Evolutionary conservation across 2,113 vertebrate genomes (phyloP).

Genomic region (Anseranas semipalmata): DNA sequence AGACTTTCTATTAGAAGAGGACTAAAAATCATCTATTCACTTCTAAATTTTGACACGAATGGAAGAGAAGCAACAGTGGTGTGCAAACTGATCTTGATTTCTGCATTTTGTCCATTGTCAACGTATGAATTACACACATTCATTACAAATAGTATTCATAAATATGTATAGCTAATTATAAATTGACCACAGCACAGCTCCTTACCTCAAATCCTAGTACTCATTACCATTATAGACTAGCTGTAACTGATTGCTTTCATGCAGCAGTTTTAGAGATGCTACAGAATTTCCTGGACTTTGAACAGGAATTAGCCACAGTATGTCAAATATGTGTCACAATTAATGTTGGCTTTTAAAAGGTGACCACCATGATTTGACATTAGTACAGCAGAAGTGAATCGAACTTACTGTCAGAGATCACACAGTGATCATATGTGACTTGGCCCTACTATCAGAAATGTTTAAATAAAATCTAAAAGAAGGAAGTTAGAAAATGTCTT

Average conservation of each 20-base stretch:
- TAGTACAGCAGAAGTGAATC: background rate
- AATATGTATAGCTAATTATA: slow-evolving; percentile 36
- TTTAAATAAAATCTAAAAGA: background rate
- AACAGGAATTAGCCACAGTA: background rate
- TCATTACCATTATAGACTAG: background rate
- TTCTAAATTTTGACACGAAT: background rate
- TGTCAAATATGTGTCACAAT: background rate
- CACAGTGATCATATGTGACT: background rate
- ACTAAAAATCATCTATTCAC: background rate
- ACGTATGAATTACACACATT: background rate
- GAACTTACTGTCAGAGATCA: background rate
- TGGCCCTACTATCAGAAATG: background rate
- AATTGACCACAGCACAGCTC: background rate
- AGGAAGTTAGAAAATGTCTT: background rate
- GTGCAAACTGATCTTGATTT: background rate
- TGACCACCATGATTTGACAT: background rate
- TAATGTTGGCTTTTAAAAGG: slow-evolving; percentile 16
- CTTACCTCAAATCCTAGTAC: background rate
- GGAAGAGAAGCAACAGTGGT: background rate
- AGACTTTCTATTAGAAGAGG: background rate
- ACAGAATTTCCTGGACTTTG: slow-evolving; percentile 23
- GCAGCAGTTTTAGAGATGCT: background rate
- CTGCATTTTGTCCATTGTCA: background rate
- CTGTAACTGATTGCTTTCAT: slow-evolving; percentile 1
- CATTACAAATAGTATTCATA: background rate